Evolutionary conservation across 2,113 vertebrate species (phyloP).

Genomic region (Seriola rivoliana): DNA sequence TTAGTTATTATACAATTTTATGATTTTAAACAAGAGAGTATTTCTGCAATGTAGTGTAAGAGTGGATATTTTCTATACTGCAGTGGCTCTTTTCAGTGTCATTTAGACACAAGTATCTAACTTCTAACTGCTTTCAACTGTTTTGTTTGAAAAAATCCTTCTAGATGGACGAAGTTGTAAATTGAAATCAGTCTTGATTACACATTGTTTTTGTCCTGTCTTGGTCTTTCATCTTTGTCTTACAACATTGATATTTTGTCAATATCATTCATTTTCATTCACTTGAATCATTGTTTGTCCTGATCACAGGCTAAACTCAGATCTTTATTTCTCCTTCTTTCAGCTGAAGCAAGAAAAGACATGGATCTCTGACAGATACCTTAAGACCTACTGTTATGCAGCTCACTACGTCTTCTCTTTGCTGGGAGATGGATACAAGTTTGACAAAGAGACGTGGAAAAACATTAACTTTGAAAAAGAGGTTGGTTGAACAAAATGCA

Average conservation of each 20-base stretch:
- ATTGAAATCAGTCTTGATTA: background rate
- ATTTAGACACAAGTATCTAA: no score
- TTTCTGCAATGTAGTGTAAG: no score
- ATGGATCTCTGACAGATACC: slow-evolving; percentile 80
- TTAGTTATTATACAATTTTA: no score
- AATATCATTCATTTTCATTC: background rate
- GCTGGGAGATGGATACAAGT: slow-evolving; percentile 91
- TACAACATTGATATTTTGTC: background rate
- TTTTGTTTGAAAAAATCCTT: no score
- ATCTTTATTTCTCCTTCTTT: slow-evolving; percentile 39
- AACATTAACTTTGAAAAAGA: slow-evolving; percentile 89
- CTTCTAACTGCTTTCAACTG: no score
- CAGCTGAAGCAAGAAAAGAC: slow-evolving; percentile 85
- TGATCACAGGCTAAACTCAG: background rate
- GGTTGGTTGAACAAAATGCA: slow-evolving; percentile 73
- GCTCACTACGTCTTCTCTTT: slow-evolving; percentile 90
- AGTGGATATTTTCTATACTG: no score
- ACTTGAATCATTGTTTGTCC: background rate
- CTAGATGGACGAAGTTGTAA: no score
- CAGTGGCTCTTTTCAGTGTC: no score
- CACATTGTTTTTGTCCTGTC: background rate
- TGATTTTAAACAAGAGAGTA: background rate
- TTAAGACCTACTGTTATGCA: slow-evolving; percentile 91
- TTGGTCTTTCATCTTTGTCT: background rate
- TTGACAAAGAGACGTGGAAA: slow-evolving; percentile 88